These are phyloP conservation scores for Ciconia nigra DNA, from an alignment of 2,797 vertebrate species.

Conservation along the genomic window DNA sequence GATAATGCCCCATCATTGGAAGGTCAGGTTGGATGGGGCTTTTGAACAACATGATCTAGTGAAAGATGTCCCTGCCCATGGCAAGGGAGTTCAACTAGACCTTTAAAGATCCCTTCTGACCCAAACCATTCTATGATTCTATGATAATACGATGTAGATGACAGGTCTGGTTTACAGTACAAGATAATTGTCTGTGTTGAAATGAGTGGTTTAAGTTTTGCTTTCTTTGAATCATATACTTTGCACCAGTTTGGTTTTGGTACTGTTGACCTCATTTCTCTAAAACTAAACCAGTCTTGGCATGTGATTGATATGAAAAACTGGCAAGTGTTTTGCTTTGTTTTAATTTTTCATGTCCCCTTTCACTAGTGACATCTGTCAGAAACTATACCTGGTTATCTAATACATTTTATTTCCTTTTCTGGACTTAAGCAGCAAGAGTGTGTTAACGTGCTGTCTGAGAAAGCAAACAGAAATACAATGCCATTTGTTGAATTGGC, in stretches of 20 bases:
- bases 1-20: not conserved
- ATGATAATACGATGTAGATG: not conserved
- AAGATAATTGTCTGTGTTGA: not conserved
- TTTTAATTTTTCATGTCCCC: not conserved
- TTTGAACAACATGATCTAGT: not conserved
- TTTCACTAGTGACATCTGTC: not conserved
- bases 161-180: not conserved
- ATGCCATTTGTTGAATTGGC: not conserved
- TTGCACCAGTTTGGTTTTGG: not conserved
- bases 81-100: not conserved
- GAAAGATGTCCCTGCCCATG: not conserved
- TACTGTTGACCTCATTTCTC: not conserved
- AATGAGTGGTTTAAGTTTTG: not conserved
- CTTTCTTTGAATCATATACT: not conserved
- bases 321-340: not conserved
- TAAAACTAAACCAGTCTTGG: not conserved
- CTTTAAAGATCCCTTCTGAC: not conserved
- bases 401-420: not conserved
- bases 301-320: not conserved
- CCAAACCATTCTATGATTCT: not conserved
- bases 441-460: not conserved
- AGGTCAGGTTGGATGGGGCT: not conserved
- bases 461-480: not conserved
- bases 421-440: not conserved
- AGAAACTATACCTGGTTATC: not conserved